Evolutionary conservation across 2,888 invertebrate genomes (phyloP), one percentile per base, ranked within the genome.

Genomic region (Spisula solida): DNA sequence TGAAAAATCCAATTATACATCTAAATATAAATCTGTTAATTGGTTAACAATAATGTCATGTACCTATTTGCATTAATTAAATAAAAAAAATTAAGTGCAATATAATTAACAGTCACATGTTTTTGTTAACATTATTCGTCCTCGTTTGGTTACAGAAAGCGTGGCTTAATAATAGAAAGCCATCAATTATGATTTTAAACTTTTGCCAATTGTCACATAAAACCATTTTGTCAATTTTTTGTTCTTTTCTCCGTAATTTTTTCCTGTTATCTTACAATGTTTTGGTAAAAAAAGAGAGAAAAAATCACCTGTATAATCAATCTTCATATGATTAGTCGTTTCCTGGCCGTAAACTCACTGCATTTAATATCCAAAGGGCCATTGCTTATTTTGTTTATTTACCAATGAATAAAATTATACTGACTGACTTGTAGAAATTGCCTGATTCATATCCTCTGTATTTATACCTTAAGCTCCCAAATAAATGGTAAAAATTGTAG

Each of bases 81-180:
- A 48, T 70, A 47, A 66, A n/a, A 16, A 75, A 48, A 55, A 48
- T 83, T 51, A 51, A 75, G 83, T 83, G 83, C 83, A 83, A 75
- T 29, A 31, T 31, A 48, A 75, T 83, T 75, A 83, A 83, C 75
- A 16, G 70, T 83, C 83, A 51, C 41, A 18, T 18, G 8, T 75
- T 83, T 83, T 75, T n/a, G 41, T 75, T 48, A 48, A 29, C 75
- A 12, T 51, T 20, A 83, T 51, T 48, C 51, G 48, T 83, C 66
- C 51, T 51, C n/a, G 83, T 48, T 75, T 31, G 41, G 48, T 75
- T 75, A 31, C 2, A 6, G 25, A n/a, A 70, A 75, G 75, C 31
- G 75, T 75, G 31, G 16, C 34, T 75, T 1, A 31, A 29, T 29
- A 25, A 0, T n/a, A 25, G 25, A 70, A 70, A 70, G 31, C 12